Conservation (phyloP, 1,140 invertebrate genomes). For the Bombus breviceps region DNA sequence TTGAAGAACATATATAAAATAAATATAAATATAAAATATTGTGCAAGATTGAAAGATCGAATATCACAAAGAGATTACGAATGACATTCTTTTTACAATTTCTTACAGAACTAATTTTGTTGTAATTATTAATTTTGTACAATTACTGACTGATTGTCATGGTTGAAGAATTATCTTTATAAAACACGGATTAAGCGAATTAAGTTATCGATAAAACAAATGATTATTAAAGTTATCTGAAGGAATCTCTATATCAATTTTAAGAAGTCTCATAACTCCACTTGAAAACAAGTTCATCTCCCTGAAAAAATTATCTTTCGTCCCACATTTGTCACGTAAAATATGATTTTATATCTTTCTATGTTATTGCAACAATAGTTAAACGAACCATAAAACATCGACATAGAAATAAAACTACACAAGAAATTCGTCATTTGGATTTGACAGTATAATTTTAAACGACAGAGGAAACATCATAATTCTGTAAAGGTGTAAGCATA, state of each 20-base stretch:
- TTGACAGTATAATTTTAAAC: background rate
- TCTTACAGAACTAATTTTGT: background rate
- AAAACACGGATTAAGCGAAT: background rate
- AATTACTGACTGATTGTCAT: background rate
- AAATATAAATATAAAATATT: background rate
- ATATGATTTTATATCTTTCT: background rate
- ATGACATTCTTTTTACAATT: background rate
- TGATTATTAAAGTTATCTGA: background rate
- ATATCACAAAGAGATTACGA: background rate
- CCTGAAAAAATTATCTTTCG: background rate
- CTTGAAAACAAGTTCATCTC: background rate
- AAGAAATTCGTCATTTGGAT: background rate
- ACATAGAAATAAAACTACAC: background rate
- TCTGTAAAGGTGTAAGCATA: background rate
- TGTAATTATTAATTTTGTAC: background rate
- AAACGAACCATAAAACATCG: too few species aligned
- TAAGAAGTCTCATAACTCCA: background rate
- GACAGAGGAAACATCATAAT: background rate
- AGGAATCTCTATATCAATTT: background rate
- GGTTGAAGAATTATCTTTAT: background rate
- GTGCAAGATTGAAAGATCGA: background rate
- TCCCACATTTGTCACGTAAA: background rate
- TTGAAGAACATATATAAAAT: background rate
- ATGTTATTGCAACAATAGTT: background rate
- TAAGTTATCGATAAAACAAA: background rate